Base-by-base conservation (phyloP, 1,140 invertebrate species). In the Sarcophaga peregrina region DNA sequence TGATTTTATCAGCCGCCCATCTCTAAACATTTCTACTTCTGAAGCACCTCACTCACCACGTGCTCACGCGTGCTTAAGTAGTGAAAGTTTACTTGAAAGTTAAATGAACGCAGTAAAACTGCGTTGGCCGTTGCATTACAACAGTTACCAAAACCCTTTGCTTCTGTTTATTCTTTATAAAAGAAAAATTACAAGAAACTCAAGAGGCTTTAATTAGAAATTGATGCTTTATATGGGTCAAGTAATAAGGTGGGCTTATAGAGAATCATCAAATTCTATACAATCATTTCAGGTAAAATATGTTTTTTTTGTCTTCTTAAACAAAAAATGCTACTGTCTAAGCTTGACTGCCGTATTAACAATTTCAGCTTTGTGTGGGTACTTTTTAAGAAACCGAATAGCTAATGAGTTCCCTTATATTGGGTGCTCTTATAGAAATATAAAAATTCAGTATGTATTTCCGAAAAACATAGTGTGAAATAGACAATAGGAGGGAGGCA, bases 21-120 rank as follows among this genome's bases (percentile, higher is more conserved):
- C 25, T 37, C 4, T 37, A 37, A 37, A 37, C 25, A 37, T 37
- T 37, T 68, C 62, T 17, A 20, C 5, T n/a, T 17, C 62, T 20
- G 17, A 68, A 68, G 62, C 62, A 25, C 17, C 62, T 25, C n/a
- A n/a, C 62, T 68, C 62, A 68, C 62, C 62, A 68, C 62, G 62
- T 68, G 62, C 62, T 68, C 62, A 68, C 62, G 62, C 62, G 62
- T 68, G 62, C 62, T 68, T 68, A 68, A 68, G 62, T 68, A 68
- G 62, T 17, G 62, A 68, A 68, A 68, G 62, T 68, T 68, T 68
- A 20, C n/a, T 7, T 20, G 58, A 52, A 52, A 52, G 50, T 52
- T 10, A 52, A 52, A 52, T 52, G 11, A 62, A 17, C 58, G 7
- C 17, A 7, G 3, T 20, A 25, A 25, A 68, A 68, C n/a, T 68